Evolutionary conservation across 2,888 invertebrate species (phyloP).

Genomic region (Himalopsyche kuldschensis): DNA sequence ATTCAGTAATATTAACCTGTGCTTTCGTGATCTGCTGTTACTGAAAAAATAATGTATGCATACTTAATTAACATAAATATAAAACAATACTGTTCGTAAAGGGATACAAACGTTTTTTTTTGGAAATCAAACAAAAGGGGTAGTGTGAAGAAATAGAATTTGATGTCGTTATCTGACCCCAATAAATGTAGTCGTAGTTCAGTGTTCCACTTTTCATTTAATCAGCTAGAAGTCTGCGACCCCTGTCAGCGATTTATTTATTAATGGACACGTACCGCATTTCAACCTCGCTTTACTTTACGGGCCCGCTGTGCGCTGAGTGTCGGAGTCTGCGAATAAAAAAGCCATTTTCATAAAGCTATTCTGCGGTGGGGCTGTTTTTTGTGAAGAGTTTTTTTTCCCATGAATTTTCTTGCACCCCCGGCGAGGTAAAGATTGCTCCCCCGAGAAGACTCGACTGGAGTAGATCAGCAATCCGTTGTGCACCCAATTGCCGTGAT

Average conservation of each 20-base stretch:
- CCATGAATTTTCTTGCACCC: neutral
- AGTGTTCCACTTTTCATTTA: neutral
- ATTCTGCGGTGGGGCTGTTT: neutral
- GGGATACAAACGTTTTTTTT: too few species aligned
- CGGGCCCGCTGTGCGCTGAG: neutral
- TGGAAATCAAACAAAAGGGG: too few species aligned
- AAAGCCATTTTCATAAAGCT: neutral
- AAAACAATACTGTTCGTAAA: too few species aligned
- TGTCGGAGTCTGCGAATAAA: neutral
- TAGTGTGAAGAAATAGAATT: too few species aligned
- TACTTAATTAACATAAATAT: too few species aligned
- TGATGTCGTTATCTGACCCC: too few species aligned
- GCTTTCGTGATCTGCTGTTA: too few species aligned
- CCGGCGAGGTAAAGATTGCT: neutral
- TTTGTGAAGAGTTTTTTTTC: neutral
- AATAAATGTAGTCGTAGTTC: too few species aligned
- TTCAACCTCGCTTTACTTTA: neutral
- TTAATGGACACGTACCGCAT: neutral
- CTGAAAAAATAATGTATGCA: too few species aligned
- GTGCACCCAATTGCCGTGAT: neutral
- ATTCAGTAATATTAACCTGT: too few species aligned
- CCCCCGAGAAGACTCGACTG: neutral
- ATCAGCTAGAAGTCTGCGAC: neutral
- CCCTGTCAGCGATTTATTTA: neutral
- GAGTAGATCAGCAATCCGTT: neutral